Conservation (phyloP, 2,888 invertebrate species). For the Pachymerium ferrugineum region DNA sequence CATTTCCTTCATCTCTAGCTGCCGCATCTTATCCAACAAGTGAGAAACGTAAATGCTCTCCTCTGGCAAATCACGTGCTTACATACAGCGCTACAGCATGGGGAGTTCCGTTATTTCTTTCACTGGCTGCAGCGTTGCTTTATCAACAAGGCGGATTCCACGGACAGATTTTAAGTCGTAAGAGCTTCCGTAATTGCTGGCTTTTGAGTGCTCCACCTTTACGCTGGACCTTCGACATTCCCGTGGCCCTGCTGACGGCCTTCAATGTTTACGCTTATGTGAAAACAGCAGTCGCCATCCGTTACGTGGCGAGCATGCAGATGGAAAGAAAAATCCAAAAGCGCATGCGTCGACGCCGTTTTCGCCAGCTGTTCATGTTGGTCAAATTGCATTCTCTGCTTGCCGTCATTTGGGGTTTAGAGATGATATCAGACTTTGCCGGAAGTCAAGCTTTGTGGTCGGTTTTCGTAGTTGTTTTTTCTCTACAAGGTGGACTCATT, state of each 20-base stretch:
- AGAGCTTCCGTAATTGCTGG: constrained; percentile 29
- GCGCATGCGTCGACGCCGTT: constrained; percentile 17
- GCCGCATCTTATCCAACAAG: background rate
- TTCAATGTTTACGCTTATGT: constrained; percentile 23
- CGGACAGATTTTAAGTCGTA: background rate
- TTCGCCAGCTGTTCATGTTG: constrained; percentile 26
- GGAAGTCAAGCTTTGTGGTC: constrained; percentile 10
- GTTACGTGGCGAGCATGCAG: constrained; percentile 26
- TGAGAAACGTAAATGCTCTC: background rate
- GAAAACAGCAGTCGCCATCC: constrained; percentile 5
- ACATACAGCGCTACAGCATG: constrained; percentile 28
- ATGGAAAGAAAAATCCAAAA: constrained; percentile 23
- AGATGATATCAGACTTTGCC: background rate
- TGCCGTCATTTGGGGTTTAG: constrained; percentile 5
- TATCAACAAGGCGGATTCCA: background rate
- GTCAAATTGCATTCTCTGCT: constrained; percentile 15
- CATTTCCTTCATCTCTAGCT: background rate
- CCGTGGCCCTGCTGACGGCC: constrained; percentile 23
- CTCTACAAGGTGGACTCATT: constrained; percentile 30
- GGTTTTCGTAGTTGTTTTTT: constrained; percentile 28
- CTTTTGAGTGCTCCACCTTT: background rate
- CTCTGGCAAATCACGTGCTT: background rate
- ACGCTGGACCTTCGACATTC: constrained; percentile 28
- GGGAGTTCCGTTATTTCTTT: constrained; percentile 23
- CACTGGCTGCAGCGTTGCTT: background rate